phyloP scores from a whole-genome alignment of 1,140 invertebrate genomes.

The Pantala flavescens region DNA sequence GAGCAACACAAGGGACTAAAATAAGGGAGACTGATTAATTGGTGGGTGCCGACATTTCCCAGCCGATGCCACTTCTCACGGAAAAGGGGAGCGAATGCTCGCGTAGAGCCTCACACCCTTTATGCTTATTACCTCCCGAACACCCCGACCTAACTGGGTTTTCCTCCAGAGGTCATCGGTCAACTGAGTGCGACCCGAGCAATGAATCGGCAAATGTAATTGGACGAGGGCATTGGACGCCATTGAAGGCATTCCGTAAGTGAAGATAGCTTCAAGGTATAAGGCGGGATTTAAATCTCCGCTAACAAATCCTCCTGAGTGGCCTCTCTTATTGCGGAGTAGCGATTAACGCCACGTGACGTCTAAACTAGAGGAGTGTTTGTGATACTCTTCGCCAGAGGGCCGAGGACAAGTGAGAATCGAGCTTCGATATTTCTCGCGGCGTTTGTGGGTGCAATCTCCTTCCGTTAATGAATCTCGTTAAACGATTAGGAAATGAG shows the following conservation, averaged over 20 bases:
- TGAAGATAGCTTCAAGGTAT: too few relatives aligned
- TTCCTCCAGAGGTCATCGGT: background rate
- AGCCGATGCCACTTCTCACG: background rate
- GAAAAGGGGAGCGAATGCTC: background rate
- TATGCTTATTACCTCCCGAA: background rate
- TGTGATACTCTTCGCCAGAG: too few relatives aligned
- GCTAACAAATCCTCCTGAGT: too few relatives aligned
- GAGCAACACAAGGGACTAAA: background rate
- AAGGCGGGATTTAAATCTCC: too few relatives aligned
- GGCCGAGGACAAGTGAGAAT: too few relatives aligned
- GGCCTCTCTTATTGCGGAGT: too few relatives aligned
- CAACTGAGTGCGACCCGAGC: background rate
- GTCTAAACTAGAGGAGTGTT: too few relatives aligned
- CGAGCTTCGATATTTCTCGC: too few relatives aligned
- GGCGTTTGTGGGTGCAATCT: too few relatives aligned
- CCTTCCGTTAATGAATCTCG: too few relatives aligned
- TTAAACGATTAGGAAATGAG: too few relatives aligned
- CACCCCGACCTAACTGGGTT: background rate
- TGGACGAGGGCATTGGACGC: background rate
- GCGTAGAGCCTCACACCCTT: background rate
- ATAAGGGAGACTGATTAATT: conserved; percentile 2
- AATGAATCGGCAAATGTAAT: background rate
- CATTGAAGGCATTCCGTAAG: background rate
- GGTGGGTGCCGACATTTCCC: background rate
- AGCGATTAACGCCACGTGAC: too few relatives aligned